These are phyloP conservation scores for Zapornia atra DNA, from an alignment of 2,113 vertebrate species.

Conservation along the genomic window DNA sequence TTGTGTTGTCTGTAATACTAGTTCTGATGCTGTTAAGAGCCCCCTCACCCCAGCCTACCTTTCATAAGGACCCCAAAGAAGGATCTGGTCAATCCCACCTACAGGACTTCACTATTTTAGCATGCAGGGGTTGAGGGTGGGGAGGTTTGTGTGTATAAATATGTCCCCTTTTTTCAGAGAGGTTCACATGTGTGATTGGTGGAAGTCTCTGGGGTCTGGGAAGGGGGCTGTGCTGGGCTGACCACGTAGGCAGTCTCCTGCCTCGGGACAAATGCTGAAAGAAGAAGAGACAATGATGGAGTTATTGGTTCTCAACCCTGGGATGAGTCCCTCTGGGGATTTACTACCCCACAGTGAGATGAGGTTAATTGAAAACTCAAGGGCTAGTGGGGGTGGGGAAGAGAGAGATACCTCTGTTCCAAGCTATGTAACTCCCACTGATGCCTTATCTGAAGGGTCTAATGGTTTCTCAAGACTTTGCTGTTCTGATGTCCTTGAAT, in stretches of 20 bases:
- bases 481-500: neutral
- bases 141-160: neutral
- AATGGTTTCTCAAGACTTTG: neutral
- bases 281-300: neutral
- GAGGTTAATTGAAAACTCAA: neutral
- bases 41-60: neutral
- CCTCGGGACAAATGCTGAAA: neutral
- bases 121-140: neutral
- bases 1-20: accelerated
- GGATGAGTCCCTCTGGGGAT: neutral
- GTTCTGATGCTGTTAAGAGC: neutral
- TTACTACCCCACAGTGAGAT: neutral
- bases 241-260: neutral
- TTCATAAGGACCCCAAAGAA: neutral
- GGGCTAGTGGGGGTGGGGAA: neutral
- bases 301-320: neutral
- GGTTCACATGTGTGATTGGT: accelerated
- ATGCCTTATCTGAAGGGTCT: neutral
- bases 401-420: neutral
- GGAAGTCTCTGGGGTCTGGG: neutral
- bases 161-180: neutral
- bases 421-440: neutral
- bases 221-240: neutral
- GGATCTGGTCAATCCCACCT: neutral
- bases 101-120: neutral